Conservation (phyloP, 2,888 invertebrate species). For the Thumatha senex region DNA sequence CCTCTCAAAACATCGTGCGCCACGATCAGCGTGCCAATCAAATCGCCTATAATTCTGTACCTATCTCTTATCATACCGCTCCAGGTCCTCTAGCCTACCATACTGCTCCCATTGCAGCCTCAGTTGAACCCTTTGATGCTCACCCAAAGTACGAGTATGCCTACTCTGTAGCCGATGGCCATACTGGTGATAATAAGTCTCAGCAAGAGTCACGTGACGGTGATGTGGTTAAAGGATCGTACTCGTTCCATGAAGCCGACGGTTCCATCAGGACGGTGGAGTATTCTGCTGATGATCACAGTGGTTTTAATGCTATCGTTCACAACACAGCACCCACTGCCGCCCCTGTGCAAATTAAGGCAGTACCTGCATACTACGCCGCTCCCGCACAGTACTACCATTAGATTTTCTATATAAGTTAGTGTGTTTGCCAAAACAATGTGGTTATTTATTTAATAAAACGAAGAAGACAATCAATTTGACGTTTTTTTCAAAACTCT, state of each 20-base stretch:
- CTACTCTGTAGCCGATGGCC: constrained; percentile 68
- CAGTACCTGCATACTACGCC: constrained; percentile 18
- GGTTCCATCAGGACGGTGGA: constrained; percentile 64
- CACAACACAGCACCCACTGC: constrained; percentile 38
- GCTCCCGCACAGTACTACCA: constrained; percentile 13
- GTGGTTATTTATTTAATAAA: background rate
- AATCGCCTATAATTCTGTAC: constrained; percentile 19
- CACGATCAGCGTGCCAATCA: constrained; percentile 48
- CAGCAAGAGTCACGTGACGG: constrained; percentile 66
- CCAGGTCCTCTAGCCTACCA: constrained; percentile 56
- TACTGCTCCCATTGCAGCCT: constrained; percentile 51
- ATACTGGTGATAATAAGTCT: constrained; percentile 68
- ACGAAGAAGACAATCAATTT: background rate
- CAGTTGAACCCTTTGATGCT: constrained; percentile 16
- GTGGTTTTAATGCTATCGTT: constrained; percentile 47
- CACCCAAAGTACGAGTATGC: constrained; percentile 54
- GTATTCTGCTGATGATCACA: constrained; percentile 65
- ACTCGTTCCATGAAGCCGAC: constrained; percentile 65
- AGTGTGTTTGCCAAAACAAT: background rate
- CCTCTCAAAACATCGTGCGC: constrained; percentile 60
- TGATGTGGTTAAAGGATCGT: constrained; percentile 62
- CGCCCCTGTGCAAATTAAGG: constrained; percentile 28
- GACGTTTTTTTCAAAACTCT: background rate
- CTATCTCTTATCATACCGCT: constrained; percentile 11
- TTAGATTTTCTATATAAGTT: background rate